Evolutionary conservation across 2,113 vertebrate genomes (phyloP).

Genomic region (Potamarius usumacintae): DNA sequence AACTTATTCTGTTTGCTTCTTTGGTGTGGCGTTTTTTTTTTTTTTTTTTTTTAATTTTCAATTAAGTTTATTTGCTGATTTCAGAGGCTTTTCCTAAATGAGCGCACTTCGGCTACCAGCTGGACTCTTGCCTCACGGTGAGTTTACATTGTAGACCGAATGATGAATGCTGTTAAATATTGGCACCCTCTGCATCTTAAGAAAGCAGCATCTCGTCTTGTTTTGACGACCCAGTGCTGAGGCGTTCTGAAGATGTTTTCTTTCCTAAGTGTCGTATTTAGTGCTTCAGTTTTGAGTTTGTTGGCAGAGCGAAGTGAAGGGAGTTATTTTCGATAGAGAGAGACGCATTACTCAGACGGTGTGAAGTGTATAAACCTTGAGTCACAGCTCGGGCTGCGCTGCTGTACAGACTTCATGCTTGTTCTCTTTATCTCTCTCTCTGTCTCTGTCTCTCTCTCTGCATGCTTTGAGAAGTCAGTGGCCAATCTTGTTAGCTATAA

Average conservation of each 20-base stretch:
- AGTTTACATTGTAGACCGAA: neutral
- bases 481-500: conserved; percentile 32
- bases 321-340: conserved; percentile 26
- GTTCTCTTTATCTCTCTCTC: conserved; percentile 24
- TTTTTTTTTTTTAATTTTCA: too few species aligned
- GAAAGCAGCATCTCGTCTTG: neutral
- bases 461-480: neutral
- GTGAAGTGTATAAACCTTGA: conserved; percentile 46
- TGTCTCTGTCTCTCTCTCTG: neutral
- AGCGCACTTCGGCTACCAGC: neutral
- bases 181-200: neutral
- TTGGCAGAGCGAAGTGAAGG: conserved; percentile 36
- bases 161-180: neutral
- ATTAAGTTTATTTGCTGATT: neutral
- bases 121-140: neutral
- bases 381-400: conserved; percentile 52
- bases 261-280: conserved; percentile 15
- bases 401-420: conserved; percentile 37
- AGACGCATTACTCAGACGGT: conserved; percentile 41
- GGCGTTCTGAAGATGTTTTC: too few species aligned
- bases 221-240: neutral
- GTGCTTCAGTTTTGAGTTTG: neutral
- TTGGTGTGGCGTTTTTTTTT: neutral
- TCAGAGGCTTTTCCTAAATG: neutral
- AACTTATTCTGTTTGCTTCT: too few species aligned